phyloP scores from a whole-genome alignment of 2,888 invertebrate genomes.

The Luffia ferchaultella region DNA sequence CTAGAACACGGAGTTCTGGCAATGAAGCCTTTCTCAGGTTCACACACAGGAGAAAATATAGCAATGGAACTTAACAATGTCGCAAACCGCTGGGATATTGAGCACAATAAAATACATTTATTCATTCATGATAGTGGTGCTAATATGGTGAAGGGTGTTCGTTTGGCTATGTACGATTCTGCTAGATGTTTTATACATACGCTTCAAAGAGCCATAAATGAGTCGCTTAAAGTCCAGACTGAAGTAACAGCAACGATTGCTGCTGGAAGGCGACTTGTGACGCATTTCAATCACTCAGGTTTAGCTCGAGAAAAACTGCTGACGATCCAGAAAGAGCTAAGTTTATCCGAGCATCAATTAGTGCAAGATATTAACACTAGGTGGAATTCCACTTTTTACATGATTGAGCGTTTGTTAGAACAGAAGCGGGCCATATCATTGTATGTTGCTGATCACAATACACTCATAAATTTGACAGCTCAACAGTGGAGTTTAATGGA shows the following conservation, averaged over 20 bases:
- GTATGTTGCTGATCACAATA: slow-evolving; percentile 9
- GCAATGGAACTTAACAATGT: slow-evolving; percentile 20
- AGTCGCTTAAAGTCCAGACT: slow-evolving; percentile 21
- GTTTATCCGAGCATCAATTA: slow-evolving; percentile 16
- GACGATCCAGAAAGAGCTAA: slow-evolving; percentile 15
- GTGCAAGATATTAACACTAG: slow-evolving; percentile 6
- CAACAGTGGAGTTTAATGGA: slow-evolving; percentile 19
- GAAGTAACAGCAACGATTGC: slow-evolving; percentile 18
- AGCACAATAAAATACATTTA: slow-evolving; percentile 15
- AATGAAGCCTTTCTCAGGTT: slow-evolving; percentile 19
- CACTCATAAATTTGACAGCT: slow-evolving; percentile 13
- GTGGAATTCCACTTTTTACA: background rate
- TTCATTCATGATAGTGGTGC: slow-evolving; percentile 20
- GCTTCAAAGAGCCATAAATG: slow-evolving; percentile 17
- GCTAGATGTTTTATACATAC: slow-evolving; percentile 22
- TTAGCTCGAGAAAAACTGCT: slow-evolving; percentile 17
- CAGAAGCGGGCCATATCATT: slow-evolving; percentile 1
- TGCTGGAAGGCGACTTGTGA: slow-evolving; percentile 15
- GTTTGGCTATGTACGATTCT: slow-evolving; percentile 19
- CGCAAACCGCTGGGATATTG: slow-evolving; percentile 13
- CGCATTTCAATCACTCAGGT: slow-evolving; percentile 19
- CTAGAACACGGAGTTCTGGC: slow-evolving; percentile 19
- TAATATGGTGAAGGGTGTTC: slow-evolving; percentile 22
- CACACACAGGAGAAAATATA: slow-evolving; percentile 21
- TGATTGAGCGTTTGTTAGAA: background rate